A percentile compares a stretch with the other conserved stretches of the same genome.
phyloP scores from a whole-genome alignment of 2,888 invertebrate species.

The Patella ulyssiponensis region DNA sequence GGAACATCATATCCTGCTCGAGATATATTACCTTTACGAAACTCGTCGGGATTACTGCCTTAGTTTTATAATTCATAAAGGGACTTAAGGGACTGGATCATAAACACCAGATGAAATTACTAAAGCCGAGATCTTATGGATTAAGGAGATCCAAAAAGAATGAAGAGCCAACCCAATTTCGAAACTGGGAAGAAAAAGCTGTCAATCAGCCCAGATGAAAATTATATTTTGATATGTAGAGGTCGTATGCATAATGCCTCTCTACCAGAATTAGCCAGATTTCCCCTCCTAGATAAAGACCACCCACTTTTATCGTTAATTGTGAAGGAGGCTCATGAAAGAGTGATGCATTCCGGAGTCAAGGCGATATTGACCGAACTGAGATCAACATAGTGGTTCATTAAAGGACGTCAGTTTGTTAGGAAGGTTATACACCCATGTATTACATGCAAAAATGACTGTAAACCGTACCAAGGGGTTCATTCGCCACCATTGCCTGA shows the following conservation, averaged over 20 bases:
- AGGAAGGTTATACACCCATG: background rate
- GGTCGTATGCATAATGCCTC: background rate
- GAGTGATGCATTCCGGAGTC: background rate
- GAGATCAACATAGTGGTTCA: background rate
- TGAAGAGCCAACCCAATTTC: background rate
- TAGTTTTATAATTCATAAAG: background rate
- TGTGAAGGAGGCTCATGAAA: background rate
- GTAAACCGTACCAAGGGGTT: background rate
- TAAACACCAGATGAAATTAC: no score
- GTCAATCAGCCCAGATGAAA: background rate
- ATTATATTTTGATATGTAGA: background rate
- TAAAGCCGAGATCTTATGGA: background rate
- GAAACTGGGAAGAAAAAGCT: background rate
- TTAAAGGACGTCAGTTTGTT: background rate
- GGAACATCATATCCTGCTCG: background rate
- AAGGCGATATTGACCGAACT: background rate
- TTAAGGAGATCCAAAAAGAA: background rate
- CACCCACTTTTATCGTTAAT: background rate
- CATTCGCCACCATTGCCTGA: background rate
- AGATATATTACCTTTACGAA: background rate
- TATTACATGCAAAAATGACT: background rate
- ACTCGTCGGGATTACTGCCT: background rate
- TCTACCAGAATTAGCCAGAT: background rate
- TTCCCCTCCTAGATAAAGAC: background rate
- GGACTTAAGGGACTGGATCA: no score